Percentiles rank a stretch among this genome's conserved stretches.
Evolutionary conservation across 2,113 vertebrate genomes (phyloP).

Genomic region (Phaethornis superciliosus): DNA sequence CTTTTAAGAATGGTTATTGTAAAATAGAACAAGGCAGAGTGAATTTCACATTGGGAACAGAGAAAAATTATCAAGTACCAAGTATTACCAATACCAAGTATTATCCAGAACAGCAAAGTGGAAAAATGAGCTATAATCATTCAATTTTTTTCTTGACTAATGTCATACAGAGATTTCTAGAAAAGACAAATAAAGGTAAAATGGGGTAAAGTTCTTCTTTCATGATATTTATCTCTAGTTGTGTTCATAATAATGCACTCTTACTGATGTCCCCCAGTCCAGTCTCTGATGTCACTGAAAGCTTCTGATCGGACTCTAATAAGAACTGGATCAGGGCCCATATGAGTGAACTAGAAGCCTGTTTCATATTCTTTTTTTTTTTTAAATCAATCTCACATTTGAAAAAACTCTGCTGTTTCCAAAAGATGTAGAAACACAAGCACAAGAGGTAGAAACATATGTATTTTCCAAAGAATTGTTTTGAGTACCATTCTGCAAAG

Average conservation of each 20-base stretch:
- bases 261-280: not conserved
- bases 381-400: not conserved
- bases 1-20: slow-evolving; percentile 38
- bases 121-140: not conserved
- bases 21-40: not conserved
- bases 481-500: not conserved
- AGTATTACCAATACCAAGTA: not conserved
- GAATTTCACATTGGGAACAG: slow-evolving; percentile 16
- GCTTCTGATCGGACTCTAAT: not conserved
- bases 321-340: not conserved
- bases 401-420: not conserved
- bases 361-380: not conserved
- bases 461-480: not conserved
- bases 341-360: not conserved
- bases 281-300: not conserved
- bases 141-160: not conserved
- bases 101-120: not conserved
- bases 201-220: not conserved
- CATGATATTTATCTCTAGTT: not conserved
- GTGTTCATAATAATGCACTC: not conserved
- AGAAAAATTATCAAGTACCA: not conserved
- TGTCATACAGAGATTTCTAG: not conserved
- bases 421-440: not conserved
- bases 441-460: not conserved
- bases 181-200: not conserved